Evolutionary conservation across 2,888 invertebrate genomes (phyloP).

Genomic region (Tetropium fuscum): DNA sequence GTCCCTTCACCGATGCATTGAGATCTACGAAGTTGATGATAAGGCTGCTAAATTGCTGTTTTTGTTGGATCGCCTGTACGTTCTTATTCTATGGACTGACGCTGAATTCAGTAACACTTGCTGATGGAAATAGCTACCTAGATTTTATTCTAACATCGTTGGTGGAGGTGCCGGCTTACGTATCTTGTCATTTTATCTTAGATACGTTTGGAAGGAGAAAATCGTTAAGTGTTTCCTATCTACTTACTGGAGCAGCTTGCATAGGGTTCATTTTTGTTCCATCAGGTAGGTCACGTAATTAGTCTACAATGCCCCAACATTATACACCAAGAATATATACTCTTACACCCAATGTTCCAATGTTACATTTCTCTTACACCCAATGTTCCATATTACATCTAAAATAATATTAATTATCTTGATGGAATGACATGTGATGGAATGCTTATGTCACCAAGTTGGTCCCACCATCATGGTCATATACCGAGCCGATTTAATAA

Average conservation of each 20-base stretch:
- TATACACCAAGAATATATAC: no score
- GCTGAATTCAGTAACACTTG: slow-evolving; percentile 80
- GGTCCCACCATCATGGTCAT: no score
- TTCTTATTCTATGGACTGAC: slow-evolving; percentile 86
- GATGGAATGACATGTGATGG: no score
- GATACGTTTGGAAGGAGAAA: slow-evolving; percentile 75
- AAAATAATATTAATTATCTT: no score
- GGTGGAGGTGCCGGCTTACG: slow-evolving; percentile 81
- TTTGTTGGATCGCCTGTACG: slow-evolving; percentile 84
- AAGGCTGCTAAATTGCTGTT: slow-evolving; percentile 75
- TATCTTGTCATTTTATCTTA: slow-evolving; percentile 73
- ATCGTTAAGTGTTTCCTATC: slow-evolving; percentile 73
- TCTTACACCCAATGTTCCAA: no score
- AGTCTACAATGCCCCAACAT: no score
- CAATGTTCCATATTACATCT: no score
- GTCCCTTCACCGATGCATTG: slow-evolving; percentile 31
- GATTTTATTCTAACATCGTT: slow-evolving; percentile 79
- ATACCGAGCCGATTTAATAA: no score
- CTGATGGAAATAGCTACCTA: slow-evolving; percentile 80
- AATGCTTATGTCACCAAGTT: no score
- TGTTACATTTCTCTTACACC: no score
- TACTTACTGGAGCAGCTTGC: slow-evolving; percentile 73
- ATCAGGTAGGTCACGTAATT: slow-evolving; percentile 61
- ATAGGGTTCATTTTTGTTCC: slow-evolving; percentile 72
- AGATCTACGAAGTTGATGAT: slow-evolving; percentile 62